phyloP scores from a whole-genome alignment of 1,140 invertebrate genomes.

The Neodiprion pinetum region DNA sequence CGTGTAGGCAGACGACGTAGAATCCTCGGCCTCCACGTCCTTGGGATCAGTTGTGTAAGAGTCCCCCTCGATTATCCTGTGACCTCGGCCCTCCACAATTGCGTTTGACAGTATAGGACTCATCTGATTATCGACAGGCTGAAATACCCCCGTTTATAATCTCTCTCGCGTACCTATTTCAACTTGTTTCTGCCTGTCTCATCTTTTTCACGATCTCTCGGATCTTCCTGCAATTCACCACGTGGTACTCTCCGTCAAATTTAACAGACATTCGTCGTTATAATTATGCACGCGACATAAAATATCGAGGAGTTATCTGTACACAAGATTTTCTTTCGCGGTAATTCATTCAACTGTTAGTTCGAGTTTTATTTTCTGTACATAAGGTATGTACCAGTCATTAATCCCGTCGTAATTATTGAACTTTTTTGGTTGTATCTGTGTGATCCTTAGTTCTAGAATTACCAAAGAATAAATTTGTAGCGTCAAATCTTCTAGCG shows the following conservation, averaged over 20 bases:
- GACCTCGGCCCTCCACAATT: constrained; percentile 49
- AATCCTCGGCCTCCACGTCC: constrained; percentile 25
- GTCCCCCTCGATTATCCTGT: constrained; percentile 46
- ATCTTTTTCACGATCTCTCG: neutral
- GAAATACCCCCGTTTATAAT: neutral
- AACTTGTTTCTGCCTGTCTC: constrained; percentile 46
- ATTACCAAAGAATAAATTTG: too few species aligned
- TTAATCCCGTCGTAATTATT: too few species aligned
- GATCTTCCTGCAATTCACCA: neutral
- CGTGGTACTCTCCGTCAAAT: neutral
- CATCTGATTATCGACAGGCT: constrained; percentile 10
- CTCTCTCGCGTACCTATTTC: constrained; percentile 31
- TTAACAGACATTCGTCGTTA: too few species aligned
- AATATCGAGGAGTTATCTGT: too few species aligned
- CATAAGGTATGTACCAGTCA: too few species aligned
- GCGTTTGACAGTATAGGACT: constrained; percentile 1
- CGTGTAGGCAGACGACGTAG: constrained; percentile 26
- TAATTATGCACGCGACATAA: too few species aligned
- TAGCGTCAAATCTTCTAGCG: too few species aligned
- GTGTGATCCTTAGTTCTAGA: too few species aligned
- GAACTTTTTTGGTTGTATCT: too few species aligned
- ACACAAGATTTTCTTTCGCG: too few species aligned
- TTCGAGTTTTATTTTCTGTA: too few species aligned
- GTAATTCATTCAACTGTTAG: too few species aligned
- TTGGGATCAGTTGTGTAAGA: neutral